Evolutionary conservation across 1,140 invertebrate species (phyloP).

Genomic region (Bombus terrestris): DNA sequence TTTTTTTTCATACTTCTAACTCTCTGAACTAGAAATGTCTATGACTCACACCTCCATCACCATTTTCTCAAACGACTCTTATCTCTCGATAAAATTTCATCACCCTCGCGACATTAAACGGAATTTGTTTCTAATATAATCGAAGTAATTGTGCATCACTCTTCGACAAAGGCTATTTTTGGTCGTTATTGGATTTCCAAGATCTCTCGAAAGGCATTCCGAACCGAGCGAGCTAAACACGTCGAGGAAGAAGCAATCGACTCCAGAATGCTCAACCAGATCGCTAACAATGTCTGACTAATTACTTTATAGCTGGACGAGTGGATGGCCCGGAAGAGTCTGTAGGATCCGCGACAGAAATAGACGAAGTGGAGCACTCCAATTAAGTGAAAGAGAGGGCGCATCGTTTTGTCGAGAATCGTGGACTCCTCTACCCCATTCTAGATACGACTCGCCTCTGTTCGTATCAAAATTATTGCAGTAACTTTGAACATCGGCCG

Average conservation of each 20-base stretch:
- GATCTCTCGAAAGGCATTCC: background rate
- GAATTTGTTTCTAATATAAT: background rate
- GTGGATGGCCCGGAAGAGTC: conserved; percentile 36
- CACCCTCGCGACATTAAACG: background rate
- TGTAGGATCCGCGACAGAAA: conserved; percentile 37
- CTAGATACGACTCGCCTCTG: background rate
- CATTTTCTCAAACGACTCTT: too few relatives aligned
- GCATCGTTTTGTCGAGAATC: conserved; percentile 22
- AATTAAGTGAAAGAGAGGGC: conserved; percentile 36
- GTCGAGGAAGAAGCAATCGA: background rate
- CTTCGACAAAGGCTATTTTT: background rate
- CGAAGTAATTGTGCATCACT: background rate
- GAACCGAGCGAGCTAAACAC: background rate
- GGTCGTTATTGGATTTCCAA: background rate
- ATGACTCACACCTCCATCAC: too few relatives aligned
- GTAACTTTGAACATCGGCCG: too few relatives aligned
- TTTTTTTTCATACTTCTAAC: too few relatives aligned
- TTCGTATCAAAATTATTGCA: conserved; percentile 3
- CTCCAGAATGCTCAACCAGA: conserved; percentile 32
- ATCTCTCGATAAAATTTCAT: background rate
- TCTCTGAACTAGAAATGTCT: too few relatives aligned
- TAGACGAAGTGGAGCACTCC: conserved; percentile 42
- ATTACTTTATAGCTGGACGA: conserved; percentile 31
- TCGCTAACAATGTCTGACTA: conserved; percentile 48
- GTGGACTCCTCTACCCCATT: background rate